Evolutionary conservation across 2,888 invertebrate genomes (phyloP), one percentile per base, ranked within the genome.

Genomic region (Drosophila kuntzei): DNA sequence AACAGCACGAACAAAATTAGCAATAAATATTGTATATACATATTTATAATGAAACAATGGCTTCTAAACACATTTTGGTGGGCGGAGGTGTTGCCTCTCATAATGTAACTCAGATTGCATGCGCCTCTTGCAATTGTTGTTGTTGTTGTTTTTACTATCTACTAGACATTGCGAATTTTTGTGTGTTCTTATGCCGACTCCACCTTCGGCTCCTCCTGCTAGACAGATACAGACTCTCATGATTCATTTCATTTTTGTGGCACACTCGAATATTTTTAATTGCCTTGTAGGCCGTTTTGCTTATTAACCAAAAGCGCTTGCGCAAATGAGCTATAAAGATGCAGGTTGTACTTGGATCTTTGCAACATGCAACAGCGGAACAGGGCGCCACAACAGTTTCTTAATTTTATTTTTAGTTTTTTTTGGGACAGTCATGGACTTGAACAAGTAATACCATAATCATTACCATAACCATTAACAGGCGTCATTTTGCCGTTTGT

Each of bases 221-320:
- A 37, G 25, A 22, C 29, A 39, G 25, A 12, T 12, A 37, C 46
- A 44, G 36, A 37, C 39, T 55, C 47, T 37, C 70, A 63, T 75
- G 67, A 63, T 63, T 75, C 67, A 75, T 75, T 61, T 57, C 11
- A 53, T 59, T 58, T 54, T 68, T 20, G 59, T 41, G 37, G 47
- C 68, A 74, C 50, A 62, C 66, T 55, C 36, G 41, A 41, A 32
- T 14, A 54, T 54, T 71, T 83, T 71, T 79, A 79, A 80, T 81
- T 86, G 72, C 64, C 80, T 71, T 75, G 85, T 85, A 86, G 85
- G 85, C 82, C 76, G 84, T 69, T 80, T 82, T 63, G 80, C 74
- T 71, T 76, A 83, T 84, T 84, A 84, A 71, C 50, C 62, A 61
- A 65, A 57, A 18, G 44, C 32, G 59, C 75, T 81, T 83, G 79